Evolutionary conservation across 1,140 invertebrate genomes (phyloP), one percentile per base, ranked within the genome.

Genomic region (Heliothis subflexa): DNA sequence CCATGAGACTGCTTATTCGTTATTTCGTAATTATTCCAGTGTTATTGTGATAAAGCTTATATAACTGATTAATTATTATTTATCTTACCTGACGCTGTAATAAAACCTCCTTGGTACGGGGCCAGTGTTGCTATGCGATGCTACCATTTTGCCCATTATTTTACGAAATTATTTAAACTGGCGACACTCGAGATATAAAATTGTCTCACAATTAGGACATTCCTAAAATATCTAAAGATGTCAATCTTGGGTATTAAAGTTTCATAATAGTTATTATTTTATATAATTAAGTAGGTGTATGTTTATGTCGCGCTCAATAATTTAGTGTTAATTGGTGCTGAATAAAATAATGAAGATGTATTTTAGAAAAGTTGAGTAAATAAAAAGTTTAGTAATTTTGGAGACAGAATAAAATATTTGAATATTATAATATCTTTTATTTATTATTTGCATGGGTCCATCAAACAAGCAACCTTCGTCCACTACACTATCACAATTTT

Each of bases 251-350:
- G 45, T 74, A 74, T 74, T 74, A 74, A 45, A 14, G 45, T 62
- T 61, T 75, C 73, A 62, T 52, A 75, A 64, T 57, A 73, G 52
- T 14, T 25, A 54, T 47, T 72, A 62, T 66, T 68, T 78, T 59
- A 66, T 78, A 47, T 50, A 50, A 50, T 64, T 62, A 64, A 72
- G 77, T 64, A 62, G 57, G 47, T 78, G 73, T 59, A 49, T 78
- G 66, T 62, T 70, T 78, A 61, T 62, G 75, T 78, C 72, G 71
- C 79, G 78, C 81, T 83, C 81, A 83, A 83, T 68, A 72, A 76
- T 80, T 74, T 82, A 83, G 80, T 75, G 66, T 81, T 80, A 79
- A 68, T 81, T 64, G 84, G 84, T 86, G 84, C 84, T 86, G 73
- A 75, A 75, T 75, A 57, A 73, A 73, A 73, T 55, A 55, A 73